These are phyloP conservation scores for Petrocephalus zakoni DNA, from an alignment of 2,113 vertebrate species.

Conservation along the genomic window DNA sequence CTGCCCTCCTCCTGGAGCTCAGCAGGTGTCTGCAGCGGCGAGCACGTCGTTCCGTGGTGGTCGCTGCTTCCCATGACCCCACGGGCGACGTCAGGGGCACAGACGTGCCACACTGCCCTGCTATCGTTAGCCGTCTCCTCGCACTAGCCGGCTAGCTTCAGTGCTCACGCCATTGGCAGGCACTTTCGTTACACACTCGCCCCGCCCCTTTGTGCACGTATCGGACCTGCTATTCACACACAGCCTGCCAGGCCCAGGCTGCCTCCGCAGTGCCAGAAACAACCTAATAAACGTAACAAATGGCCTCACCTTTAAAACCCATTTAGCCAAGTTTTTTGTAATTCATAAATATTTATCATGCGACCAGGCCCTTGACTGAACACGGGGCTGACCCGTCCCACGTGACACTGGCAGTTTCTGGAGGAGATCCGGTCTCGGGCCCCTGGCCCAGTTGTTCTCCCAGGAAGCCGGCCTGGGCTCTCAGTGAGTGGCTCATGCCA, in stretches of 20 bases:
- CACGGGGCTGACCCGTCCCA: background rate
- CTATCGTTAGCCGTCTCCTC: background rate
- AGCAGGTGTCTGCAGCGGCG: background rate
- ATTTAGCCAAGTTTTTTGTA: background rate
- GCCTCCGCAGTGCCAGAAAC: background rate
- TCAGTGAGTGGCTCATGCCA: background rate
- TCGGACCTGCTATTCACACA: background rate
- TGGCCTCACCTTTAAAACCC: constrained; percentile 1
- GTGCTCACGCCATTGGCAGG: background rate
- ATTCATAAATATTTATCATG: background rate
- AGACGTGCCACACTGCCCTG: background rate
- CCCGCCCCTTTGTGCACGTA: background rate
- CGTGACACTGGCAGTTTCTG: background rate
- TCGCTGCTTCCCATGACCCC: background rate
- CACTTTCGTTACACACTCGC: background rate
- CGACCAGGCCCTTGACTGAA: background rate
- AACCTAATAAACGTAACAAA: background rate
- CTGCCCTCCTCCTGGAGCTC: constrained; percentile 34
- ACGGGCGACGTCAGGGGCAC: background rate
- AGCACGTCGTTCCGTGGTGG: background rate
- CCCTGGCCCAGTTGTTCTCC: background rate
- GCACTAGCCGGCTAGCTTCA: background rate
- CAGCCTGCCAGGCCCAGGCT: background rate
- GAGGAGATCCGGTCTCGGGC: background rate
- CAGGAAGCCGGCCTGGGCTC: background rate